Evolutionary conservation across 2,888 invertebrate genomes (phyloP).

Genomic region (Noctua janthe): DNA sequence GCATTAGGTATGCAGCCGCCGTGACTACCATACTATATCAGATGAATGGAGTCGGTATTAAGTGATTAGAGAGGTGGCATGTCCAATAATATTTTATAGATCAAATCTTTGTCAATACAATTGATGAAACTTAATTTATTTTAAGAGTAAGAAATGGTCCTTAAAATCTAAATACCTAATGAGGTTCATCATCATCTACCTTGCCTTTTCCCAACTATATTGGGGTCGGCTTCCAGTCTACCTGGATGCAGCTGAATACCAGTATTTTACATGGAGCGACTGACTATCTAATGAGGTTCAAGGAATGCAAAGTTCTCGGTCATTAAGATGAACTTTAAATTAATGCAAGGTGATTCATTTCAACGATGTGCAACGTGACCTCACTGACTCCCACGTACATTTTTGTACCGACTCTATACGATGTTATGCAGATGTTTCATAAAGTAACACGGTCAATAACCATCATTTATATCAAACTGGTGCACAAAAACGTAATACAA

Average conservation of each 20-base stretch:
- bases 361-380: constrained; percentile 74
- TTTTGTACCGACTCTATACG: constrained; percentile 64
- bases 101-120: constrained; percentile 16
- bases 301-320: constrained; percentile 78
- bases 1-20: constrained; percentile 79
- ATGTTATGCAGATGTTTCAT: constrained; percentile 65
- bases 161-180: constrained; percentile 3
- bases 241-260: too few relatives aligned
- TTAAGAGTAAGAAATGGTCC: neutral
- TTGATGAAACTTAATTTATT: constrained; percentile 5
- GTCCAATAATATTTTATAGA: constrained; percentile 42
- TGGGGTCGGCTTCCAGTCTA: too few relatives aligned
- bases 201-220: too few relatives aligned
- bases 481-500: constrained; percentile 63
- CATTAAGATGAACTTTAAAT: constrained; percentile 77
- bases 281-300: constrained; percentile 17
- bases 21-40: constrained; percentile 81
- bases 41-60: constrained; percentile 55
- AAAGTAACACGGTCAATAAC: constrained; percentile 66
- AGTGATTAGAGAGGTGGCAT: constrained; percentile 55
- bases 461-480: constrained; percentile 63
- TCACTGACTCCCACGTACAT: constrained; percentile 75
- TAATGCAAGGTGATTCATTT: constrained; percentile 81
- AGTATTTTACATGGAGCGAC: too few relatives aligned
- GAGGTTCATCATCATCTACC: constrained; percentile 7